These are phyloP conservation scores for Drosophila monieri DNA, from an alignment of 2,888 invertebrate species.

Conservation along the genomic window DNA sequence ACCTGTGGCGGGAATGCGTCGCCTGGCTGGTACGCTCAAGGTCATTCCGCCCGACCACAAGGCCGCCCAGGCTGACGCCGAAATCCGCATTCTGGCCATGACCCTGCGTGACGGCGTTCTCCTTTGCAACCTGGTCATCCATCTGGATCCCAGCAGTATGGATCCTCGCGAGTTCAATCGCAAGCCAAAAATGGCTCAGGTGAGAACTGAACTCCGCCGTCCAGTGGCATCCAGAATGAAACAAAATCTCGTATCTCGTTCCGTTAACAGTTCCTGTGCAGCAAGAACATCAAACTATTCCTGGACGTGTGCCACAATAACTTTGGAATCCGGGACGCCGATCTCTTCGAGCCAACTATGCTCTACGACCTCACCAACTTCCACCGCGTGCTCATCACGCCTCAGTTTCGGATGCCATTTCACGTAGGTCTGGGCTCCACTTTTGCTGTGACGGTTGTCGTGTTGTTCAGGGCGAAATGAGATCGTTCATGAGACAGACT, in stretches of 20 bases:
- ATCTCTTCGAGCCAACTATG: constrained; percentile 97
- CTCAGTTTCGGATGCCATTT: too few relatives aligned
- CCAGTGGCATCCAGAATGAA: not conserved
- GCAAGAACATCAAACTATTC: constrained; percentile 97
- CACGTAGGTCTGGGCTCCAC: too few relatives aligned
- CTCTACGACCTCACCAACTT: constrained; percentile 98
- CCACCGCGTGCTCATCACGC: constrained; percentile 95
- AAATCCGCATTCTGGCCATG: constrained; percentile 93
- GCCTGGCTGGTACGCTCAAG: constrained; percentile 95
- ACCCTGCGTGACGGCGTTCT: constrained; percentile 97
- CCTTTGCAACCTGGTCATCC: constrained; percentile 95
- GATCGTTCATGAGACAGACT: too few relatives aligned
- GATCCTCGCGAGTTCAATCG: constrained; percentile 97
- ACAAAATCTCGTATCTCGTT: not conserved
- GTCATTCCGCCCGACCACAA: constrained; percentile 94
- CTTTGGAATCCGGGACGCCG: constrained; percentile 92
- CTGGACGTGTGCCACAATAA: constrained; percentile 92
- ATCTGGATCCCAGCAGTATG: constrained; percentile 92
- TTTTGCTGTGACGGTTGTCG: too few relatives aligned
- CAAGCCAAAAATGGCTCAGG: constrained; percentile 98
- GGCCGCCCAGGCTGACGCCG: constrained; percentile 90
- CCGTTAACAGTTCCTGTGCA: constrained; percentile 92
- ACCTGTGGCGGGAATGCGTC: constrained; percentile 95
- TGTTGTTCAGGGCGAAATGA: too few relatives aligned
- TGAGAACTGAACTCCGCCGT: constrained; percentile 78